These are phyloP conservation scores for Uropetala carovei DNA, from an alignment of 2,888 invertebrate species.

Conservation along the genomic window DNA sequence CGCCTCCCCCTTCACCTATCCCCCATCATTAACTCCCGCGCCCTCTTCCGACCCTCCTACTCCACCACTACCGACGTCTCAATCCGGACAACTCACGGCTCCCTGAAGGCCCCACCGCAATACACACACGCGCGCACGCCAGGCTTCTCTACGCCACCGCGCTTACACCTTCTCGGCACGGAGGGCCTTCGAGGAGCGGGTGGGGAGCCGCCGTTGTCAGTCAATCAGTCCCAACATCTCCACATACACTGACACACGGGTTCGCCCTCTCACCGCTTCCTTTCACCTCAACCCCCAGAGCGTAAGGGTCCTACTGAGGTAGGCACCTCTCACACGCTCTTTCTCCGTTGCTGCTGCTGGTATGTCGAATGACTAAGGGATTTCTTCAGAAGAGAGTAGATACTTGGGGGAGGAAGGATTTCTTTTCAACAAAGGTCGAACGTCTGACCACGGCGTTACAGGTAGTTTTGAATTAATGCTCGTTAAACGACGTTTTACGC, in stretches of 20 bases:
- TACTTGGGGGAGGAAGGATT: neutral
- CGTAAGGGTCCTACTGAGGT: neutral
- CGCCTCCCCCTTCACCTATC: neutral
- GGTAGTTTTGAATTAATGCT: conserved; percentile 13
- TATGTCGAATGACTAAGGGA: conserved; percentile 24
- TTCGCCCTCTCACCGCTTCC: neutral
- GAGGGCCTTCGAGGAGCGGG: neutral
- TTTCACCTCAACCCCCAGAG: neutral
- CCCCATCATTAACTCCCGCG: conserved; percentile 52
- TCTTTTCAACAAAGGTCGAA: neutral
- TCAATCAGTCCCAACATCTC: conserved; percentile 44
- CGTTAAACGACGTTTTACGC: neutral
- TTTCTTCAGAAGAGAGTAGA: neutral
- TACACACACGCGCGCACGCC: neutral
- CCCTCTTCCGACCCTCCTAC: conserved; percentile 7
- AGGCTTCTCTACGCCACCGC: conserved; percentile 50
- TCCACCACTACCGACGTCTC: neutral
- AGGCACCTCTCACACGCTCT: too few species aligned
- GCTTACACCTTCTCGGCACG: conserved; percentile 46
- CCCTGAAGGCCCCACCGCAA: conserved; percentile 22
- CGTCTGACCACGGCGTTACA: neutral
- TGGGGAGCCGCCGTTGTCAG: conserved; percentile 46
- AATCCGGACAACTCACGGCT: neutral
- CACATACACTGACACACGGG: neutral
- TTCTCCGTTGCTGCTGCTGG: neutral